Evolutionary conservation across 2,113 vertebrate genomes (phyloP).

Genomic region (Perognathus longimembris): DNA sequence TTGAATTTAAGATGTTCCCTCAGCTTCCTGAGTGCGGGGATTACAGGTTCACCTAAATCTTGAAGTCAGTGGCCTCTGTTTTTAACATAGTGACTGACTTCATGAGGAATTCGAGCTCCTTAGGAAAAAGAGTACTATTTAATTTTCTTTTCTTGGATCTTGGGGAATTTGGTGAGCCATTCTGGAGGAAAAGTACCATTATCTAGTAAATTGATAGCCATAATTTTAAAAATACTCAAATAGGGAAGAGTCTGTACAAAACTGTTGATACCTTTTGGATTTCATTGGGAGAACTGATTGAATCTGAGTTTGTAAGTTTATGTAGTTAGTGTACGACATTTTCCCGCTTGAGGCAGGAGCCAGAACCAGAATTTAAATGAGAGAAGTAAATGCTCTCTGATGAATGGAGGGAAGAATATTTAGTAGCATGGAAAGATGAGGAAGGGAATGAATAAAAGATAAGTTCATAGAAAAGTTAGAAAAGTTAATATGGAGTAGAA

Average conservation of each 20-base stretch:
- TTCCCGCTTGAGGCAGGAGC: neutral
- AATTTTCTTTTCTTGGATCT: slow-evolving; percentile 1
- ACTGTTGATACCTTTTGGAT: neutral
- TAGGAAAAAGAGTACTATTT: neutral
- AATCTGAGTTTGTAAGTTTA: slow-evolving; percentile 7
- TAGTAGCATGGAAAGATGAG: neutral
- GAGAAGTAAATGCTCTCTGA: slow-evolving; percentile 40
- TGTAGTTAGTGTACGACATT: neutral
- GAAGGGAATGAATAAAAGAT: neutral
- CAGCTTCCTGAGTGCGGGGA: neutral
- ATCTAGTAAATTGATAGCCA: neutral
- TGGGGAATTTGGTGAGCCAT: slow-evolving; percentile 7
- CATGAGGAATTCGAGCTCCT: neutral
- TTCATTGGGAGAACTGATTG: neutral
- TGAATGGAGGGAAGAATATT: slow-evolving; percentile 1
- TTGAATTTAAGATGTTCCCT: neutral
- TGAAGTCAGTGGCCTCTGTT: neutral
- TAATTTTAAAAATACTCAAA: neutral
- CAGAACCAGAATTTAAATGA: slow-evolving; percentile 49
- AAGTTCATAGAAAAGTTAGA: neutral
- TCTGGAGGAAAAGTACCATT: slow-evolving; percentile 2
- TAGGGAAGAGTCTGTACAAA: neutral
- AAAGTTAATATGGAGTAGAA: neutral
- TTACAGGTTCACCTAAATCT: neutral
- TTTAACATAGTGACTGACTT: neutral